A percentile compares a stretch with the other conserved stretches of the same genome.
Evolutionary conservation across 2,797 vertebrate genomes (phyloP).

Genomic region (Siniperca scherzeri): DNA sequence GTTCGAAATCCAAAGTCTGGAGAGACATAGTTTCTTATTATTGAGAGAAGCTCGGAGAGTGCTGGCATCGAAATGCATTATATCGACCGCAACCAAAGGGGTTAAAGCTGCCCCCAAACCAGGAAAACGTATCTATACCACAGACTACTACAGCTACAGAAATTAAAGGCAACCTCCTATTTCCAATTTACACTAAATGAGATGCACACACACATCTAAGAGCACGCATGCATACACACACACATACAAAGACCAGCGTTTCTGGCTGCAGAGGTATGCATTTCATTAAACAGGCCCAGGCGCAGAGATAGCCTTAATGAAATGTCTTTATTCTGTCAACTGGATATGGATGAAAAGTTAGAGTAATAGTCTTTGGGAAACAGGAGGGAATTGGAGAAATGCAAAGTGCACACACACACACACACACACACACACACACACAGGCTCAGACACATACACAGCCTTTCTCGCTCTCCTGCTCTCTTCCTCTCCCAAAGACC

Average conservation of each 20-base stretch:
- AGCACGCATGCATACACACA: slow-evolving; percentile 12
- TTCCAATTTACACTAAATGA: slow-evolving; percentile 20
- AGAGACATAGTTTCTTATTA: slow-evolving; percentile 51
- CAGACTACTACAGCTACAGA: not conserved
- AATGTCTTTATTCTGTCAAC: slow-evolving; percentile 69
- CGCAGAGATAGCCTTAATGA: slow-evolving; percentile 63
- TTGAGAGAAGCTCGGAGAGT: not conserved
- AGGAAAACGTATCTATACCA: not conserved
- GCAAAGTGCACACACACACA: slow-evolving; percentile 28
- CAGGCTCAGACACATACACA: slow-evolving; percentile 19
- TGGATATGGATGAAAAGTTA: slow-evolving; percentile 71
- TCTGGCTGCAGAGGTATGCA: slow-evolving; percentile 46
- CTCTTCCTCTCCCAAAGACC: slow-evolving; percentile 17
- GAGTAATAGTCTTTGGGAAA: slow-evolving; percentile 63
- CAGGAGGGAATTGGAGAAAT: slow-evolving; percentile 47
- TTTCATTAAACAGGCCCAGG: slow-evolving; percentile 56
- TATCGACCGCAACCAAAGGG: not conserved
- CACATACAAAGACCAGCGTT: slow-evolving; percentile 7
- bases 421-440: slow-evolving; percentile 24
- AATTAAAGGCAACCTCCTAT: slow-evolving; percentile 1
- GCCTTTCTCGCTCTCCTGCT: not conserved
- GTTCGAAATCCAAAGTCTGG: slow-evolving; percentile 71
- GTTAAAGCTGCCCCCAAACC: not conserved
- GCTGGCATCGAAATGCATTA: slow-evolving; percentile 15
- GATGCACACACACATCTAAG: slow-evolving; percentile 1